Percentiles rank a stretch among this genome's conserved stretches.
These are phyloP conservation scores for Sycophila sp. DNA, from an alignment of 1,140 invertebrate species.

Conservation along the genomic window DNA sequence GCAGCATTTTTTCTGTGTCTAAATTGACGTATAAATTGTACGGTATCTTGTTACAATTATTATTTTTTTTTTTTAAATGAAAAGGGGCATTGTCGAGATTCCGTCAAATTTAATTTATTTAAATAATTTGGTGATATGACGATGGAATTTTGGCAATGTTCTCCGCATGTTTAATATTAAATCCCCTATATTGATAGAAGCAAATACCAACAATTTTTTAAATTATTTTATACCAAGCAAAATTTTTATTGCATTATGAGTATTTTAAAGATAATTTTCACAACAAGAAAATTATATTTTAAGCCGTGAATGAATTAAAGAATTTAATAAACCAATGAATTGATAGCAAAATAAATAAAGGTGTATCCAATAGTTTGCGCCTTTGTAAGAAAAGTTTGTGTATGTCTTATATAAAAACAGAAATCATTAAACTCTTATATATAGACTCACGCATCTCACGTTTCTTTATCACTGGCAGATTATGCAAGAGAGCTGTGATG, in stretches of 20 bases:
- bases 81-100: no score
- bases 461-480: slow-evolving; percentile 50
- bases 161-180: no score
- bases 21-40: neutral
- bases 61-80: no score
- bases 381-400: neutral
- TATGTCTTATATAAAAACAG: neutral
- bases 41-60: no score
- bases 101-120: no score
- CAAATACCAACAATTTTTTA: no score
- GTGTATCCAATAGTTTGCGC: neutral
- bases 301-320: no score
- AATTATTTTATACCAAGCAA: no score
- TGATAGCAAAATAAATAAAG: neutral
- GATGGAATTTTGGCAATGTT: no score
- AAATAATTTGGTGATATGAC: no score
- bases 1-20: neutral
- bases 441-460: neutral
- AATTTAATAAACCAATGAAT: no score
- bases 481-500: slow-evolving; percentile 64
- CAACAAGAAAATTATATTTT: neutral
- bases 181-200: no score
- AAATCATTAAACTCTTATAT: neutral
- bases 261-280: neutral
- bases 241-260: neutral